Conservation (phyloP, 2,888 invertebrate species). For the Coelopa pilipes region DNA sequence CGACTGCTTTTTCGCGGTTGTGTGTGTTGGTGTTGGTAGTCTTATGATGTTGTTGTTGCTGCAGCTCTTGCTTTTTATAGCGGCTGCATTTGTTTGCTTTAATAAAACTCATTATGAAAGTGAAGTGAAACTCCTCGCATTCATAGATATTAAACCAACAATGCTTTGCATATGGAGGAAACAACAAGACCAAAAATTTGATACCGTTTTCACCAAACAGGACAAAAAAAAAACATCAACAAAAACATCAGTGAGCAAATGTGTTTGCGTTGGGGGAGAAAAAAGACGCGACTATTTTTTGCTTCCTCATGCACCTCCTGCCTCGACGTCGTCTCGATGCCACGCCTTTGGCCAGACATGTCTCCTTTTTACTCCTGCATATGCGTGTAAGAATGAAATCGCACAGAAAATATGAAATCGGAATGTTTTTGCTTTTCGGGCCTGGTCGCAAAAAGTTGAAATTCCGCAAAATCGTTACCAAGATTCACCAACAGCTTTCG, state of each 20-base stretch:
- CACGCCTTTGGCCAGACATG: too few species aligned
- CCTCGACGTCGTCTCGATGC: too few species aligned
- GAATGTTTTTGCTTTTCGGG: too few species aligned
- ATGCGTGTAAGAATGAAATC: too few species aligned
- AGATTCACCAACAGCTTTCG: too few species aligned
- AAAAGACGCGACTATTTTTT: too few species aligned
- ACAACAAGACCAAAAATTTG: neutral
- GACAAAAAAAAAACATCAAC: neutral
- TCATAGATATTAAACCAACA: neutral
- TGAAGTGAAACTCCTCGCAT: conserved; percentile 2
- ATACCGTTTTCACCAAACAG: neutral
- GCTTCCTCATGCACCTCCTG: too few species aligned
- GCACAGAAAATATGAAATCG: too few species aligned
- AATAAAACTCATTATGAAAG: conserved; percentile 30
- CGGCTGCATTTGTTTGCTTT: neutral
- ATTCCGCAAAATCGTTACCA: too few species aligned
- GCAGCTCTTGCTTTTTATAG: conserved; percentile 38
- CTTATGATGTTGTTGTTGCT: conserved; percentile 31
- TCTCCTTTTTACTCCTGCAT: too few species aligned
- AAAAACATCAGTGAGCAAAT: neutral
- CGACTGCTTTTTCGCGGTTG: neutral
- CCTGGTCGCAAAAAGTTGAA: too few species aligned
- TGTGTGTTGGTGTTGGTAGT: neutral
- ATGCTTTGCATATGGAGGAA: neutral
- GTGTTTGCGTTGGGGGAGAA: too few species aligned